Evolutionary conservation across 2,888 invertebrate species (phyloP).

Genomic region (Pandemis heparana): DNA sequence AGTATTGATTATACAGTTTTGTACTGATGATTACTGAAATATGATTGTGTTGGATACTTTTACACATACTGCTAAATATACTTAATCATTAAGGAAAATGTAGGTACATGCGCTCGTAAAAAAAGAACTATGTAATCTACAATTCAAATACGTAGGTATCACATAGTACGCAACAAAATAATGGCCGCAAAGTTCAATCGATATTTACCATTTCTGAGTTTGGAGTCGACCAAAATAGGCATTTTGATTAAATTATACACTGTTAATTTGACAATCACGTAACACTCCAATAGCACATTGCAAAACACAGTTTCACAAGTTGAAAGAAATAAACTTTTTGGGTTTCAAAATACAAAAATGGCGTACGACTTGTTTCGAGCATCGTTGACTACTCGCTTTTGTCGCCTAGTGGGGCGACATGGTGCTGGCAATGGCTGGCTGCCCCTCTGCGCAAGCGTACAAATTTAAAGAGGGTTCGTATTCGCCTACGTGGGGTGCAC

Average conservation of each 20-base stretch:
- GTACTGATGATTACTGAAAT: background rate
- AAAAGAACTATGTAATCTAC: background rate
- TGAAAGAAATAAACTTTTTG: constrained; percentile 46
- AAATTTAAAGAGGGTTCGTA: constrained; percentile 76
- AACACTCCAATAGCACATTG: constrained; percentile 70
- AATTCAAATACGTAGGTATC: constrained; percentile 3
- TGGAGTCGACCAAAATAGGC: constrained; percentile 74
- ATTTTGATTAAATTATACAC: constrained; percentile 60
- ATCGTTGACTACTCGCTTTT: constrained; percentile 70
- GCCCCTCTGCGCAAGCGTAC: constrained; percentile 80
- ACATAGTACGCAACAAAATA: constrained; percentile 49
- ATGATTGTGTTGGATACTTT: background rate
- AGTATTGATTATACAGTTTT: constrained; percentile 2
- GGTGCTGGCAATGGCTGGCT: constrained; percentile 65
- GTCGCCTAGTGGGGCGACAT: constrained; percentile 65
- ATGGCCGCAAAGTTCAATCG: constrained; percentile 77
- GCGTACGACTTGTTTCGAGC: constrained; percentile 65
- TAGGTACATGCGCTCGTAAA: background rate
- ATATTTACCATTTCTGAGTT: constrained; percentile 80
- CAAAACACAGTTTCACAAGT: constrained; percentile 52
- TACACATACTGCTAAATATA: background rate
- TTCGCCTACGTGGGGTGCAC: constrained; percentile 71
- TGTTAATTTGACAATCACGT: constrained; percentile 59
- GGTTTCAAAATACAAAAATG: constrained; percentile 56
- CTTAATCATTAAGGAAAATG: background rate